Conservation (phyloP, 2,888 invertebrate species). For the Cerastis leucographa region DNA sequence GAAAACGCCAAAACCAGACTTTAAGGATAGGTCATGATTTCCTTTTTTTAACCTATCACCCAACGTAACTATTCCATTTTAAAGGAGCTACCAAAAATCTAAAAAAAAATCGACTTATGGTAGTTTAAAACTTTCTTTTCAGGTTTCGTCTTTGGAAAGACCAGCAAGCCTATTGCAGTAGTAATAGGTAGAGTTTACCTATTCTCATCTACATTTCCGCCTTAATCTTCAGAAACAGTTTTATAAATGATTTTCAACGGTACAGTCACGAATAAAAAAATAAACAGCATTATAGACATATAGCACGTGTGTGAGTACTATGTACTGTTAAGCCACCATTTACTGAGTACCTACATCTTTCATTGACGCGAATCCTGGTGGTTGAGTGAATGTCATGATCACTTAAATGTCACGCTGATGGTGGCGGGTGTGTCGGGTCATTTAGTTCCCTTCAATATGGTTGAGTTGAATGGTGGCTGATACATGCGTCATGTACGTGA, state of each 20-base stretch:
- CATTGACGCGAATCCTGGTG: too few species aligned
- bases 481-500: too few species aligned
- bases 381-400: too few species aligned
- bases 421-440: too few species aligned
- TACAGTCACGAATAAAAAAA: background rate
- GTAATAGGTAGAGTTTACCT: background rate
- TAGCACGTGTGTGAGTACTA: too few species aligned
- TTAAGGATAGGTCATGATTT: background rate
- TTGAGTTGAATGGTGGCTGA: too few species aligned
- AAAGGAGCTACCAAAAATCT: background rate
- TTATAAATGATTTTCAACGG: background rate
- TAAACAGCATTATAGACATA: too few species aligned
- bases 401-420: too few species aligned
- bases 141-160: background rate
- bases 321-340: too few species aligned
- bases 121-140: background rate
- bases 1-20: background rate
- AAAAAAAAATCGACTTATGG: too few species aligned
- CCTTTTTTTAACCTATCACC: background rate
- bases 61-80: background rate
- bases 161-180: background rate
- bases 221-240: background rate
- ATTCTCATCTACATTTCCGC: background rate
- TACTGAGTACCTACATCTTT: too few species aligned
- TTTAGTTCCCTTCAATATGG: too few species aligned